These are phyloP conservation scores for Myanophis thanlyinensis DNA, from an alignment of 2,113 vertebrate genomes.

Conservation along the genomic window DNA sequence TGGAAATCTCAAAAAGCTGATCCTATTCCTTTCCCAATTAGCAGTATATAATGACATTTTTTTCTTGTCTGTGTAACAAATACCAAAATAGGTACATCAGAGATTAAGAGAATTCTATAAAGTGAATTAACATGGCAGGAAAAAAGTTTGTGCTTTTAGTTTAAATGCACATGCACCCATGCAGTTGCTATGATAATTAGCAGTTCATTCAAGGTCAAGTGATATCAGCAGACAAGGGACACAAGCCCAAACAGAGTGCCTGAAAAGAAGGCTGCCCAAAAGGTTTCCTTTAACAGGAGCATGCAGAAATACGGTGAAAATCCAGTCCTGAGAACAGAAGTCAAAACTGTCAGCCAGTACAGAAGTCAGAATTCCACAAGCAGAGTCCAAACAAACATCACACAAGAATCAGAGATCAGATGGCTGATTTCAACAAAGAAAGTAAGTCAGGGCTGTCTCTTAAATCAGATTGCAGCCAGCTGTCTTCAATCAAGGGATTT, in stretches of 20 bases:
- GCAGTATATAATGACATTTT: not conserved
- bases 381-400: not conserved
- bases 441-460: not conserved
- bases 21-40: not conserved
- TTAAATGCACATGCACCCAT: not conserved
- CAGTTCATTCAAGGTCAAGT: not conserved
- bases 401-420: not conserved
- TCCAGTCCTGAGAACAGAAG: not conserved
- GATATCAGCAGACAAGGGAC: not conserved
- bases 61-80: not conserved
- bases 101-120: not conserved
- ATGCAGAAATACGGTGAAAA: not conserved
- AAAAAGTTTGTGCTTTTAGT: not conserved
- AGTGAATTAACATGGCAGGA: not conserved
- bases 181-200: not conserved
- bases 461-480: not conserved
- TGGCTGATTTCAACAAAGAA: not conserved
- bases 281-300: not conserved
- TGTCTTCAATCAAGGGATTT: not conserved
- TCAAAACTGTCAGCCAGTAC: not conserved
- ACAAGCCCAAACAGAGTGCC: not conserved
- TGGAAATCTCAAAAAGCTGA: not conserved
- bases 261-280: not conserved
- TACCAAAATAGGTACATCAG: not conserved
- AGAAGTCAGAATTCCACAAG: not conserved